Evolutionary conservation across 2,797 vertebrate species (phyloP), one percentile per base, ranked within the genome.

Genomic region (Alfaro cultratus): DNA sequence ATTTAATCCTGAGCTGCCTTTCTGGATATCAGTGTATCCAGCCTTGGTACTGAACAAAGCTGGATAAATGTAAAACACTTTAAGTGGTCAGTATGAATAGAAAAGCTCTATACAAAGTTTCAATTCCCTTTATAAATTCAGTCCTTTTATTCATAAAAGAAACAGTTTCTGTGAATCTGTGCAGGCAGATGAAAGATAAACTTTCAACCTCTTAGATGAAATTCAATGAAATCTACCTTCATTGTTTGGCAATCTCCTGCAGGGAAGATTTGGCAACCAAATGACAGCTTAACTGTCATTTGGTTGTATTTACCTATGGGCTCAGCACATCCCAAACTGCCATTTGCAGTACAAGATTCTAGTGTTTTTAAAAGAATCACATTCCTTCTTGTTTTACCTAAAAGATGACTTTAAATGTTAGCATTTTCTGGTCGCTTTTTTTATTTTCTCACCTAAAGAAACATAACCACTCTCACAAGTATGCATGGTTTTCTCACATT

Each of bases 231-330:
- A 9, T 64, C 16, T 36, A 64, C 60, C 73, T 70, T 64, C 6
- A 74, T 57, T 34, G 41, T 70, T 47, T 72, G 43, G 72, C 74
- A 23, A 62, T 68, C 75, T 5, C 60, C 68, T 68, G 29, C 45
- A 36, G 23, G 64, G 36, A 60, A 55, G 67, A 86, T 86, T 88
- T 91, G 87, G 64, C 51, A 83, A 87, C 41, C 87, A 92, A 91
- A 91, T 87, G 51, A 29, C 34, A 84, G 79, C 74, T 84, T 29
- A 83, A 67, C 51, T 80, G 80, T 80, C 72, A 87, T 92, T 88
- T 91, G 80, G 82, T 83, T 92, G 82, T 39, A 90, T 91, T 92
- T 90, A 85, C 85, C 78, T 88, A 83, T 62, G 29, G 62, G 74
- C 74, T n/a, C 47, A 18, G 23, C 45, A 15, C 36, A 80, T 79